phyloP scores from a whole-genome alignment of 2,113 vertebrate species.

The Silurus glanis region DNA sequence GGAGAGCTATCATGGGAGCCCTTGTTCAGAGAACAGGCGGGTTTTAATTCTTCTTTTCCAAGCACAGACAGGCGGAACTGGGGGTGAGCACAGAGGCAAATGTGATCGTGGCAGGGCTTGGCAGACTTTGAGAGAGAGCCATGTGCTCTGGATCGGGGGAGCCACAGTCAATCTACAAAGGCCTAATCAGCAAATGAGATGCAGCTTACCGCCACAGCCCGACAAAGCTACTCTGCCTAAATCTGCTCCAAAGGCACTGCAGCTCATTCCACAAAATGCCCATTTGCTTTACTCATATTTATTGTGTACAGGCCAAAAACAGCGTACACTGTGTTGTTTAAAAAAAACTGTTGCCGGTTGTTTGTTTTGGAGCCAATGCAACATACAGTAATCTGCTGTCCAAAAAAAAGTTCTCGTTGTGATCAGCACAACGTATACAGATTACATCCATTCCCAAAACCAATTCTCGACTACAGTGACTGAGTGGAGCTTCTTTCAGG shows the following conservation, averaged over 20 bases:
- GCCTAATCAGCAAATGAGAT: slow-evolving; percentile 68
- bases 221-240: slow-evolving; percentile 52
- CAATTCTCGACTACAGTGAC: not conserved
- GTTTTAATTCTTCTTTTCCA: slow-evolving; percentile 57
- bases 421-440: not conserved
- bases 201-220: slow-evolving; percentile 58
- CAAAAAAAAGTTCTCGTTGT: not conserved
- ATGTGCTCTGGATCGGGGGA: slow-evolving; percentile 41
- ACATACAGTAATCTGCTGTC: slow-evolving; percentile 11
- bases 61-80: slow-evolving; percentile 56
- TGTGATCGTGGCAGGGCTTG: slow-evolving; percentile 44
- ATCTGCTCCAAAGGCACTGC: slow-evolving; percentile 47
- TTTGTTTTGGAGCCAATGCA: not conserved
- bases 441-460: not conserved
- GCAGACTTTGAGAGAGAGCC: slow-evolving; percentile 48
- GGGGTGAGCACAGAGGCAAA: slow-evolving; percentile 27
- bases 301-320: slow-evolving; percentile 14
- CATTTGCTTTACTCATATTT: not conserved
- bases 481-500: not conserved
- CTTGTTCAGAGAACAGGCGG: slow-evolving; percentile 69
- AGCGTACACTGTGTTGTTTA: not conserved
- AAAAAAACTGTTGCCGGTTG: slow-evolving; percentile 2
- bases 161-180: slow-evolving; percentile 57
- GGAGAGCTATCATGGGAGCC: slow-evolving; percentile 69
- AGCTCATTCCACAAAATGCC: slow-evolving; percentile 47